Evolutionary conservation across 2,113 vertebrate genomes (phyloP).

Genomic region (Dendropsophus ebraccatus): DNA sequence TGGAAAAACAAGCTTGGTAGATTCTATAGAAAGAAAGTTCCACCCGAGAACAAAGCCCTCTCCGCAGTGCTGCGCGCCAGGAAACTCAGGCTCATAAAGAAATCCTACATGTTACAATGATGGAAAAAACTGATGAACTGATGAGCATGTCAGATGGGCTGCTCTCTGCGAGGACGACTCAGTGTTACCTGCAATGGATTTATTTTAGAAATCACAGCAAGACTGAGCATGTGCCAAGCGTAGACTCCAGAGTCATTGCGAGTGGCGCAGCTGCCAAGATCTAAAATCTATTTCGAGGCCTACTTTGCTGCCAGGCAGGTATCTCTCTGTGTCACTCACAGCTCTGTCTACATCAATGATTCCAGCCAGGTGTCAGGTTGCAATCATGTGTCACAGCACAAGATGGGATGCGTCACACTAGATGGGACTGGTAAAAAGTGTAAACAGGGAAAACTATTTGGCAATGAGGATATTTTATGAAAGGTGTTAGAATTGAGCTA

Average conservation of each 20-base stretch:
- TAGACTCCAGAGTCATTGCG: neutral
- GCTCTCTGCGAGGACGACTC: neutral
- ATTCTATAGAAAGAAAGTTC: slow-evolving; percentile 4
- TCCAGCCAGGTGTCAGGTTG: neutral
- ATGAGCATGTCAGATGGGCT: slow-evolving; percentile 27
- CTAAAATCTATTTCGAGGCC: slow-evolving; percentile 1
- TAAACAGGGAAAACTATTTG: neutral
- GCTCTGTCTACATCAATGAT: neutral
- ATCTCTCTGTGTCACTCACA: slow-evolving; percentile 21
- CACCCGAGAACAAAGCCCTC: neutral
- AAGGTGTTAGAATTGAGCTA: neutral
- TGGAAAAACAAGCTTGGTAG: slow-evolving; percentile 11
- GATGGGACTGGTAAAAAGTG: neutral
- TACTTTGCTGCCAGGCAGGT: slow-evolving; percentile 8
- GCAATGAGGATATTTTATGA: neutral
- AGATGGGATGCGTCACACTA: neutral
- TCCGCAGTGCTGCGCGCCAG: slow-evolving; percentile 1
- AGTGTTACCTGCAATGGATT: neutral
- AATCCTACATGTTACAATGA: neutral
- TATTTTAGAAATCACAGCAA: slow-evolving; percentile 14
- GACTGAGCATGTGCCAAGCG: neutral
- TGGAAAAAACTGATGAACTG: neutral
- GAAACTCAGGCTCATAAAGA: slow-evolving; percentile 15
- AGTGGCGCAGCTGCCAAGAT: slow-evolving; percentile 20
- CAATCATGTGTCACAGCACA: neutral